Percentiles rank a stretch among this genome's conserved stretches.
These are phyloP conservation scores for Vulpes ferrilata DNA, from an alignment of 2,113 vertebrate species.

Conservation along the genomic window DNA sequence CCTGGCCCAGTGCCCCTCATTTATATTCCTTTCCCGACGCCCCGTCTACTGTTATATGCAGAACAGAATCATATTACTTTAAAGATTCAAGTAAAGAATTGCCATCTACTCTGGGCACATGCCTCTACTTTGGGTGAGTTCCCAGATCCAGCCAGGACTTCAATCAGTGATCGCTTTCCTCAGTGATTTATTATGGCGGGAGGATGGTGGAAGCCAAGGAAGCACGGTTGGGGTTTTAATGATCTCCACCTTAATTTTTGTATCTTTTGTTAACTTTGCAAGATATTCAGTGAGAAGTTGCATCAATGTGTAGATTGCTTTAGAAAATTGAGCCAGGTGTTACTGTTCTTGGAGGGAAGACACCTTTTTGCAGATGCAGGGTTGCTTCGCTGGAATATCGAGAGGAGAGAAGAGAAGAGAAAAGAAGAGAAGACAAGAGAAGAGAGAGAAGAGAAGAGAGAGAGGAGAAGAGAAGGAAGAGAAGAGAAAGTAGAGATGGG, in stretches of 20 bases:
- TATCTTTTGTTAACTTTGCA: background rate
- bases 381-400: background rate
- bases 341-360: background rate
- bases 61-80: background rate
- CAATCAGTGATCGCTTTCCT: background rate
- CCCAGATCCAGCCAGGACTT: background rate
- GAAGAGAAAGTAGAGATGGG: too few relatives aligned
- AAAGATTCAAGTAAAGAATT: background rate
- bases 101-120: background rate
- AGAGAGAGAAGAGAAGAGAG: too few relatives aligned
- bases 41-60: background rate
- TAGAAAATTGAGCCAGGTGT: background rate
- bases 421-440: too few relatives aligned
- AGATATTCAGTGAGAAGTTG: background rate
- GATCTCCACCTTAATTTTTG: constrained; percentile 12
- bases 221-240: background rate
- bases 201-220: background rate
- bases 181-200: background rate
- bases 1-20: background rate
- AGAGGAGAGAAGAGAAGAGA: background rate
- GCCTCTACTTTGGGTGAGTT: background rate
- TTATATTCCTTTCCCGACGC: background rate
- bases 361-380: background rate
- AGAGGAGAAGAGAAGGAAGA: too few relatives aligned
- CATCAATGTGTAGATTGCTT: background rate